Percentiles rank a stretch among this genome's conserved stretches.
These are phyloP conservation scores for Coregonus suidteri DNA, from an alignment of 2,797 vertebrate genomes.

Conservation along the genomic window DNA sequence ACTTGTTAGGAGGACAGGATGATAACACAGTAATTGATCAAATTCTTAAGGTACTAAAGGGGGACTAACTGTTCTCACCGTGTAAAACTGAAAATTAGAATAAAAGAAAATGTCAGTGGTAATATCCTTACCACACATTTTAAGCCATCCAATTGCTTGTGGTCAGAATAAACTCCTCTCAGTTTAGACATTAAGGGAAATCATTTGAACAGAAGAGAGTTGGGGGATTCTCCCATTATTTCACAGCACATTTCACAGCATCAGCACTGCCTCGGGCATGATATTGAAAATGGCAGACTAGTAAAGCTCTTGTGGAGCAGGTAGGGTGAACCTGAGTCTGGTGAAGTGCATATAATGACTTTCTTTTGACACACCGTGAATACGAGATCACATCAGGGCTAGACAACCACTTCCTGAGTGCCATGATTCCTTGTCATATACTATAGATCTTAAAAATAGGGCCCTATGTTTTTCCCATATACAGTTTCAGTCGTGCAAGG, in stretches of 20 bases:
- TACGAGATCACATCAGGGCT: slow-evolving; percentile 44
- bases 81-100: slow-evolving; percentile 37
- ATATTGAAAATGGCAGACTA: slow-evolving; percentile 59
- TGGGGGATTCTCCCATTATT: slow-evolving; percentile 62
- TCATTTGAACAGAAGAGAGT: slow-evolving; percentile 57
- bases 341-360: slow-evolving; percentile 66
- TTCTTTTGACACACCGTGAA: slow-evolving; percentile 55
- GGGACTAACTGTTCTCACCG: slow-evolving; percentile 2
- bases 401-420: slow-evolving; percentile 39
- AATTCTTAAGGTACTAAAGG: slow-evolving; percentile 17
- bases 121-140: slow-evolving; percentile 53
- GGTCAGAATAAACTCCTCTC: slow-evolving; percentile 30
- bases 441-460: slow-evolving; percentile 36
- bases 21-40: slow-evolving; percentile 25
- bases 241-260: slow-evolving; percentile 71
- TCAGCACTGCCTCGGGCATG: slow-evolving; percentile 69
- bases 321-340: slow-evolving; percentile 59
- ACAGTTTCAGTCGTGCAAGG: neutral
- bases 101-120: slow-evolving; percentile 57
- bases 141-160: neutral
- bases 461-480: too few species aligned
- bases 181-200: slow-evolving; percentile 53
- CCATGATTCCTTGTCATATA: slow-evolving; percentile 53
- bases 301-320: slow-evolving; percentile 54
- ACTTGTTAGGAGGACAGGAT: slow-evolving; percentile 17